Conservation (phyloP, 2,797 vertebrate species). For the Lophius americanus region DNA sequence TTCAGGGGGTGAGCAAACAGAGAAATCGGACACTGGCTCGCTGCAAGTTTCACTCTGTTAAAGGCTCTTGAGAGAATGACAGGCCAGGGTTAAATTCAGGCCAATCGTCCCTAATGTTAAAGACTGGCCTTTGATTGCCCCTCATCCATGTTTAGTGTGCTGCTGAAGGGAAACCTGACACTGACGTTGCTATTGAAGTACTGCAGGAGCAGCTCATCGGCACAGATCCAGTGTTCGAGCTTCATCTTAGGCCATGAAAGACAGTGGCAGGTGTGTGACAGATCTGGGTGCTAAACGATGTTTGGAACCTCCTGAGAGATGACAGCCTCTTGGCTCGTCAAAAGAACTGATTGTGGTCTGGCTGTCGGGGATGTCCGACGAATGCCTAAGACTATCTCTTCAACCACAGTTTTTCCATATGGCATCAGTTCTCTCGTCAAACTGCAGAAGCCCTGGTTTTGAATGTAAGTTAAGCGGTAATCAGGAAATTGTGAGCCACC, state of each 20-base stretch:
- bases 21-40: constrained; percentile 71
- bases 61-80: constrained; percentile 53
- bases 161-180: constrained; percentile 74
- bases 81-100: constrained; percentile 70
- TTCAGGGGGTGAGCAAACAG: constrained; percentile 74
- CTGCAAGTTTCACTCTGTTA: constrained; percentile 52
- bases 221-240: constrained; percentile 61
- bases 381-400: constrained; percentile 22
- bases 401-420: constrained; percentile 24
- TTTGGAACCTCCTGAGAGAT: constrained; percentile 74
- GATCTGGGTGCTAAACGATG: constrained; percentile 68
- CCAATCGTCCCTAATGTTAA: constrained; percentile 59
- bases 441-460: constrained; percentile 19
- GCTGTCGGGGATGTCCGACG: constrained; percentile 35
- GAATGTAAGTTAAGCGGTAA: too few relatives aligned
- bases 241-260: constrained; percentile 67
- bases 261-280: constrained; percentile 82
- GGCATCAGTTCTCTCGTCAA: constrained; percentile 16
- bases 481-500: not conserved
- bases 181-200: constrained; percentile 76
- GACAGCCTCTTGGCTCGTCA: constrained; percentile 74
- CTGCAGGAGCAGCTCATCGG: constrained; percentile 67
- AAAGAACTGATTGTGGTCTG: constrained; percentile 63
- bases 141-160: constrained; percentile 53
- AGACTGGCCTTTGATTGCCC: constrained; percentile 76